Conservation (phyloP, 1,140 invertebrate genomes). For the Rhagoletis pomonella region DNA sequence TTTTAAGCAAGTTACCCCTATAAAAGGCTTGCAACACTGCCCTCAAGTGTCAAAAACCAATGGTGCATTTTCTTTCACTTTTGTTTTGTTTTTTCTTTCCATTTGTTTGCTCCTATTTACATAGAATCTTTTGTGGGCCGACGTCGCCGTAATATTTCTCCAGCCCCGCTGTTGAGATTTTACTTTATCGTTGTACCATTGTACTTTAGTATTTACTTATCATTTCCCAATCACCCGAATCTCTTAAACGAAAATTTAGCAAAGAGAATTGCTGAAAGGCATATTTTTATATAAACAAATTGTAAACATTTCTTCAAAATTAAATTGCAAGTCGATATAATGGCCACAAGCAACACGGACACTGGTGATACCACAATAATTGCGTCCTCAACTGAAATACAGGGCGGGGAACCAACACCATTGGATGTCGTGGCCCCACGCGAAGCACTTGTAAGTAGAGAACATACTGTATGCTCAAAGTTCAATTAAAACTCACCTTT, state of each 20-base stretch:
- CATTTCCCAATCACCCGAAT: neutral
- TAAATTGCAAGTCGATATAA: constrained; percentile 68
- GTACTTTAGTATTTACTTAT: neutral
- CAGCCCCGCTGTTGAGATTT: neutral
- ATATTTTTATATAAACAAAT: neutral
- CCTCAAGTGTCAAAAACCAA: neutral
- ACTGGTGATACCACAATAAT: constrained; percentile 69
- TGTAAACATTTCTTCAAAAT: constrained; percentile 62
- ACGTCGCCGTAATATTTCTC: neutral
- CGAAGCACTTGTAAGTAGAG: constrained; percentile 66
- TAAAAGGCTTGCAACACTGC: too few species aligned
- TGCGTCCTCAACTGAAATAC: constrained; percentile 59
- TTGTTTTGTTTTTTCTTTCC: neutral
- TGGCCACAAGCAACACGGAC: constrained; percentile 70
- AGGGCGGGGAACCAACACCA: constrained; percentile 56
- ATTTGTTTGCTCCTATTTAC: neutral
- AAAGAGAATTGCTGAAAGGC: neutral
- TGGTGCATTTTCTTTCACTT: neutral
- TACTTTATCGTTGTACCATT: neutral
- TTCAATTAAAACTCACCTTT: constrained; percentile 36
- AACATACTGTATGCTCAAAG: neutral
- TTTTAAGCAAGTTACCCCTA: too few species aligned
- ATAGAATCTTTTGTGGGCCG: neutral
- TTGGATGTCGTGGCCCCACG: constrained; percentile 62
- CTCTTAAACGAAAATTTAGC: neutral